Percentiles rank a stretch among this genome's conserved stretches.
Conservation (phyloP, 2,113 vertebrate species). For the Zosterops borbonicus region DNA sequence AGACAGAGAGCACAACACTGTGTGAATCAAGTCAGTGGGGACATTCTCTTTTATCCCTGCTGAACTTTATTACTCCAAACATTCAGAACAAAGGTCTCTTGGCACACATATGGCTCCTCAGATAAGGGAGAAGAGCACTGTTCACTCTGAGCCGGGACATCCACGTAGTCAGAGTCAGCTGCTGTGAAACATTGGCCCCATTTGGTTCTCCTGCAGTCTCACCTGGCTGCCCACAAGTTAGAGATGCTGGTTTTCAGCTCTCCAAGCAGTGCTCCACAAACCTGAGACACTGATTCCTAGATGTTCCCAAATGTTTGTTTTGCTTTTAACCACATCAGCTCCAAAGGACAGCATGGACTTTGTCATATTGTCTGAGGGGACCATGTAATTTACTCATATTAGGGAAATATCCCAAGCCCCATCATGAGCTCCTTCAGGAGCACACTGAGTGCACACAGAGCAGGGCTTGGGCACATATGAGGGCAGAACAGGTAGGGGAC, state of each 20-base stretch:
- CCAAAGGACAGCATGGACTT: neutral
- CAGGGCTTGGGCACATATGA: neutral
- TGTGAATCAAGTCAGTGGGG: neutral
- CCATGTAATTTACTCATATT: neutral
- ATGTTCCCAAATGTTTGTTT: neutral
- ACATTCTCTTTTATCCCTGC: neutral
- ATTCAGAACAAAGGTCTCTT: constrained; percentile 45
- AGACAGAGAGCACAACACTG: neutral
- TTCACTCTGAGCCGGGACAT: fast-evolving
- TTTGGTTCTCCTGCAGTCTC: fast-evolving
- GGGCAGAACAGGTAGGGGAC: neutral
- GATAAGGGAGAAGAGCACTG: neutral
- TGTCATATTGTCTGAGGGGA: neutral
- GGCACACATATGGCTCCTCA: neutral
- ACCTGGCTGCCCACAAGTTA: neutral
- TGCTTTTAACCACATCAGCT: neutral
- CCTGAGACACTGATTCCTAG: neutral
- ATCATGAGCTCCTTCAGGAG: neutral
- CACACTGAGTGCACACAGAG: neutral
- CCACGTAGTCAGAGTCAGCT: neutral
- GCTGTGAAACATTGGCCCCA: fast-evolving
- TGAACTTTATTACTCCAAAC: constrained; percentile 69
- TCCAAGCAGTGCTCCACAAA: neutral
- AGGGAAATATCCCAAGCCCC: neutral
- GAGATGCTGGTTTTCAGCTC: neutral